Percentiles rank a stretch among this genome's conserved stretches.
These are phyloP conservation scores for Mallateleia sp. DNA, from an alignment of 2,888 invertebrate species.

Conservation along the genomic window DNA sequence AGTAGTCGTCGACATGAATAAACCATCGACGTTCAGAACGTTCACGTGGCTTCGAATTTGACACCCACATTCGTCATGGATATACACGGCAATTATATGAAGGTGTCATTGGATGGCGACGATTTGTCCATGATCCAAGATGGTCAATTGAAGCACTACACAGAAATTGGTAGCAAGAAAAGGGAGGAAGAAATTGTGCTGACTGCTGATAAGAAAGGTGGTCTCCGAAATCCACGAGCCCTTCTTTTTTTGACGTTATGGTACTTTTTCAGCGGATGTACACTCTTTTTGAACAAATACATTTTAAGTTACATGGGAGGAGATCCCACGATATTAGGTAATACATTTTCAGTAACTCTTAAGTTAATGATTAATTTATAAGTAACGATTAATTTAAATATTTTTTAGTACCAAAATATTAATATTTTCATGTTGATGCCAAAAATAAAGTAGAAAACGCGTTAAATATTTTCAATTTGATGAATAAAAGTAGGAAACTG, in stretches of 20 bases:
- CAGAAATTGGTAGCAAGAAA: conserved; percentile 78
- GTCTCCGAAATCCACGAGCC: conserved; percentile 91
- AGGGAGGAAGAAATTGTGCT: conserved; percentile 85
- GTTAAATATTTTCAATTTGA: no score
- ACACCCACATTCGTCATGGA: conserved; percentile 81
- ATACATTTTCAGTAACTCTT: no score
- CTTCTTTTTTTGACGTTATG: conserved; percentile 92
- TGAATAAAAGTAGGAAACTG: no score
- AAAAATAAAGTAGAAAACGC: no score
- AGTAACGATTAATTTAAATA: no score
- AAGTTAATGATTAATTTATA: no score
- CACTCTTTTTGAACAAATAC: conserved; percentile 94
- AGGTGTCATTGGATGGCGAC: conserved; percentile 83
- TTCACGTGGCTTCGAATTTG: conserved; percentile 12
- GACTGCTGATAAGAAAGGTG: conserved; percentile 88
- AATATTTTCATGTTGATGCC: no score
- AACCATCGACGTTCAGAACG: neutral
- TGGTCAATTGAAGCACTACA: conserved; percentile 83
- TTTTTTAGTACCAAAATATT: no score
- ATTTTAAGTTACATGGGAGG: conserved; percentile 93
- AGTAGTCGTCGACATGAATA: conserved; percentile 31
- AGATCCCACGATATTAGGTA: conserved; percentile 94
- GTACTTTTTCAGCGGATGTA: conserved; percentile 95
- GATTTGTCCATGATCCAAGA: conserved; percentile 83
- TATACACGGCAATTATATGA: conserved; percentile 85